These are phyloP conservation scores for Enteromius thamalakanensis DNA, from an alignment of 2,797 vertebrate species.

Conservation along the genomic window DNA sequence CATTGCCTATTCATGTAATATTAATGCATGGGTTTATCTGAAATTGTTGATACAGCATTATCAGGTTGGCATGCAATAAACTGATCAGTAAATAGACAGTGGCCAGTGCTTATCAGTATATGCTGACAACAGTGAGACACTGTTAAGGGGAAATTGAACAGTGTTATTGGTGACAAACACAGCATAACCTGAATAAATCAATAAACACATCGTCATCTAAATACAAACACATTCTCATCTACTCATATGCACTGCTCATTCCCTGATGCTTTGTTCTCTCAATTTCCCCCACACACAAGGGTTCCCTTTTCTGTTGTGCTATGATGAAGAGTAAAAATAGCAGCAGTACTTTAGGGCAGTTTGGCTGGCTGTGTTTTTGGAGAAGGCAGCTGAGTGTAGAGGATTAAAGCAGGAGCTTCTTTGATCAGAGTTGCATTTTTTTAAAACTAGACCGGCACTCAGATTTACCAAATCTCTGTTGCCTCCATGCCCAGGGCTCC, in stretches of 20 bases:
- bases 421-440: constrained; percentile 76
- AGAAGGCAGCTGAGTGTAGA: constrained; percentile 75
- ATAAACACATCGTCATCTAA: not conserved
- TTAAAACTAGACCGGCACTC: constrained; percentile 58
- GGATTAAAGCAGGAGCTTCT: constrained; percentile 79
- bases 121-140: not conserved
- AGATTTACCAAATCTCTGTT: constrained; percentile 40
- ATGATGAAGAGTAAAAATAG: constrained; percentile 80
- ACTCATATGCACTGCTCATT: constrained; percentile 37
- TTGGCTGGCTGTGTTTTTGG: constrained; percentile 76
- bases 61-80: not conserved
- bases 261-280: constrained; percentile 69
- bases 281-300: constrained; percentile 70
- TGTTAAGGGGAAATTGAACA: not conserved
- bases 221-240: not conserved
- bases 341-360: constrained; percentile 80
- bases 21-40: not conserved
- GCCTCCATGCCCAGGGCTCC: constrained; percentile 68
- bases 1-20: not conserved
- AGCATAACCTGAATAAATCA: constrained; percentile 2
- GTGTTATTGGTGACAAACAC: not conserved
- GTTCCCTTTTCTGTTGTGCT: constrained; percentile 66
- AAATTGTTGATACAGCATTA: not conserved
- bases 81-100: not conserved
- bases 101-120: not conserved